Conservation (phyloP, 1,140 invertebrate species). For the Bombus pascuorum region DNA sequence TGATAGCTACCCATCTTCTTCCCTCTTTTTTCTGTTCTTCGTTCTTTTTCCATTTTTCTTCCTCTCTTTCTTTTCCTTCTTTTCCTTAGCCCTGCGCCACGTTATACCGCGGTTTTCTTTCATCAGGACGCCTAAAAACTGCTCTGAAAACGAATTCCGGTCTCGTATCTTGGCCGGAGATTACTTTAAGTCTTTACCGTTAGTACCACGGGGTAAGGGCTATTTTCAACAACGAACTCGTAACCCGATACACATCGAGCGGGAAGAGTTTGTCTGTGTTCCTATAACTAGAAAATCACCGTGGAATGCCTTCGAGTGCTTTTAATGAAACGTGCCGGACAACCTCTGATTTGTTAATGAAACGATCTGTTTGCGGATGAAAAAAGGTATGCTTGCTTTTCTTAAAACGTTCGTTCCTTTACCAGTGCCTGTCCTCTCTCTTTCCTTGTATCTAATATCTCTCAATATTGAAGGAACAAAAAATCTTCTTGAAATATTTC, state of each 20-base stretch:
- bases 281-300: conserved; percentile 32
- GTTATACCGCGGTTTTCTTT: conserved; percentile 46
- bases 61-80: neutral
- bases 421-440: neutral
- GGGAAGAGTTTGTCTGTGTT: conserved; percentile 21
- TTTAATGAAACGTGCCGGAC: neutral
- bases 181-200: conserved; percentile 63
- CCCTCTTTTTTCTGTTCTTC: neutral
- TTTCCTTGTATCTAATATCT: neutral
- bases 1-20: neutral
- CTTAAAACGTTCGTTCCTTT: neutral
- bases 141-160: conserved; percentile 33
- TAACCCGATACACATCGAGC: conserved; percentile 64
- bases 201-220: conserved; percentile 62
- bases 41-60: neutral
- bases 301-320: neutral
- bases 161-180: conserved; percentile 43
- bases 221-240: conserved; percentile 70
- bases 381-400: neutral
- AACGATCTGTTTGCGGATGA: neutral
- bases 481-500: neutral
- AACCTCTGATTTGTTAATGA: neutral
- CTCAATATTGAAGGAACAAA: neutral
- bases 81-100: neutral
- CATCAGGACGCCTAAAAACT: conserved; percentile 34